phyloP scores from a whole-genome alignment of 2,113 vertebrate genomes.

The Spea multiplicata region DNA sequence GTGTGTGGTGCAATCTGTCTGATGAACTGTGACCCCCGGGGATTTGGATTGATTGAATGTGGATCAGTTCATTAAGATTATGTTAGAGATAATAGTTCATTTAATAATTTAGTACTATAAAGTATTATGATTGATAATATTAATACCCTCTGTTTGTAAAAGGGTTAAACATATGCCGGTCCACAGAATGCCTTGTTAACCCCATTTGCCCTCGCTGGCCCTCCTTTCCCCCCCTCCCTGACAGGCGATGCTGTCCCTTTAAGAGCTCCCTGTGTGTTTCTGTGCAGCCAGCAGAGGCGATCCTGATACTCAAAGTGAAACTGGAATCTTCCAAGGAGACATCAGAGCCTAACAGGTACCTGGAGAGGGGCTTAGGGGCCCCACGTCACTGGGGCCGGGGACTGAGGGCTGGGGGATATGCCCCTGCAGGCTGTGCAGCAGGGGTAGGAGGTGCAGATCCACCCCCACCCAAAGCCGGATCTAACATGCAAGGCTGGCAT shows the following conservation, averaged over 20 bases:
- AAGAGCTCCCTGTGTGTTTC: neutral
- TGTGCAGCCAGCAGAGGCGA: slow-evolving; percentile 19
- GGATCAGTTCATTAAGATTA: no score
- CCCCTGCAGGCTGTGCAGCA: neutral
- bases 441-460: neutral
- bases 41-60: no score
- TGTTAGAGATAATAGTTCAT: no score
- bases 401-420: neutral
- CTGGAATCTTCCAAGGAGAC: slow-evolving; percentile 36
- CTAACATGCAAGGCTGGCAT: neutral
- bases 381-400: neutral
- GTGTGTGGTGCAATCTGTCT: no score
- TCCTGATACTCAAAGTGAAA: slow-evolving; percentile 18
- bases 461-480: neutral
- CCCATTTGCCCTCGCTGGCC: neutral
- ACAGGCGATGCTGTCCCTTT: slow-evolving; percentile 21
- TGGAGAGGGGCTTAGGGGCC: slow-evolving; percentile 9
- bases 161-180: no score
- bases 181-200: no score
- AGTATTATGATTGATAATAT: no score
- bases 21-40: no score
- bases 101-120: no score
- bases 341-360: slow-evolving; percentile 36
- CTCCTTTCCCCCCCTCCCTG: slow-evolving; percentile 12
- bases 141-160: no score